A percentile compares a stretch with the other conserved stretches of the same genome.
These are phyloP conservation scores for Echinops telfairi DNA, from an alignment of 2,113 vertebrate genomes.

Conservation along the genomic window DNA sequence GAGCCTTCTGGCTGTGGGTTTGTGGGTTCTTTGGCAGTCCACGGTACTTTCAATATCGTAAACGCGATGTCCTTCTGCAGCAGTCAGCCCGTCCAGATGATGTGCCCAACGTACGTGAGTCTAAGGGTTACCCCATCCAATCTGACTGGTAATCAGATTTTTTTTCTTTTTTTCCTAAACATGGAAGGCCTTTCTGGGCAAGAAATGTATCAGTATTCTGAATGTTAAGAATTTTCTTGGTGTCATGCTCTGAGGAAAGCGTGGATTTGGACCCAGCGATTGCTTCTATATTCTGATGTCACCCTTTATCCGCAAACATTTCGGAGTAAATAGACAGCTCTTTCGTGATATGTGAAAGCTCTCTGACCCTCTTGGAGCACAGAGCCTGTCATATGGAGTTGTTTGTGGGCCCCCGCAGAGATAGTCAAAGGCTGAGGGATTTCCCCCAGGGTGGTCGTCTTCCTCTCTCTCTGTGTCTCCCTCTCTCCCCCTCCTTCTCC, in stretches of 20 bases:
- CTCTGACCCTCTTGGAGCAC: background rate
- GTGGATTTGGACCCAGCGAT: background rate
- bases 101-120: background rate
- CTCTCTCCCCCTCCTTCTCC: too few species aligned
- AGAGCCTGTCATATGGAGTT: background rate
- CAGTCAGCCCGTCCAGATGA: too few species aligned
- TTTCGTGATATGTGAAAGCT: background rate
- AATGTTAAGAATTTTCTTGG: background rate
- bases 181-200: background rate
- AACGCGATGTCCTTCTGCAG: too few species aligned
- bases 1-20: too few species aligned
- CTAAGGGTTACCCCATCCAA: background rate
- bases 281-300: background rate
- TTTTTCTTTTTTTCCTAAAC: background rate
- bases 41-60: too few species aligned
- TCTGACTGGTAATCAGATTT: background rate
- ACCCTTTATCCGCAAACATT: slow-evolving; percentile 10
- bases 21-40: too few species aligned
- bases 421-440: background rate
- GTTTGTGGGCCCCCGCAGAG: background rate
- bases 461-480: too few species aligned
- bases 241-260: background rate
- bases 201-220: background rate
- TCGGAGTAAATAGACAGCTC: background rate
- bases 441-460: background rate